A percentile compares a stretch with the other conserved stretches of the same genome.
Evolutionary conservation across 2,113 vertebrate species (phyloP).

Genomic region (Melospiza georgiana): DNA sequence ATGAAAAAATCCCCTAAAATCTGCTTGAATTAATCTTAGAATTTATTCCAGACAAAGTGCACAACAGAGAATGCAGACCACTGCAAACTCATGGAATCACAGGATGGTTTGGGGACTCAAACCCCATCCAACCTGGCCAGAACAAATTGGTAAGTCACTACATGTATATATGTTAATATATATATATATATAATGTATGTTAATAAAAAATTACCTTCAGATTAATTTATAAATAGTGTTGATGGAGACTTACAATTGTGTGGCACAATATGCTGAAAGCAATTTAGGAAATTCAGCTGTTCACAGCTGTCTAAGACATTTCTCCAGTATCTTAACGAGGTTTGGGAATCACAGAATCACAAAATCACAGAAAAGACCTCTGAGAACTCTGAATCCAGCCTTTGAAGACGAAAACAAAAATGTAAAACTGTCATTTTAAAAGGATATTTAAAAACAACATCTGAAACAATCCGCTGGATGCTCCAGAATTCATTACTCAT

Average conservation of each 20-base stretch:
- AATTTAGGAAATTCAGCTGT: neutral
- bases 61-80: neutral
- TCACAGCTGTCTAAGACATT: neutral
- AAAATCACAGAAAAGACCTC: neutral
- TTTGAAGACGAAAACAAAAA: neutral
- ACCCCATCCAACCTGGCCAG: neutral
- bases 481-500: neutral
- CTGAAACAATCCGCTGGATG: neutral
- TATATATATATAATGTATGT: neutral
- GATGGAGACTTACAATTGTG: neutral
- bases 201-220: neutral
- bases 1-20: neutral
- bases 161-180: too few relatives aligned
- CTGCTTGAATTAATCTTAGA: neutral
- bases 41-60: neutral
- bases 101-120: neutral
- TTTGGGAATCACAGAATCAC: neutral
- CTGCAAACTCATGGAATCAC: neutral
- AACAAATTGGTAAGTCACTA: neutral
- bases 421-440: neutral
- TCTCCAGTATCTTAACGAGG: neutral
- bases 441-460: neutral
- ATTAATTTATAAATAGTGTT: neutral
- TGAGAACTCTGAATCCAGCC: neutral
- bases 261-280: neutral